Evolutionary conservation across 2,113 vertebrate species (phyloP), one percentile per base, ranked within the genome.

Genomic region (Albula glossodonta): DNA sequence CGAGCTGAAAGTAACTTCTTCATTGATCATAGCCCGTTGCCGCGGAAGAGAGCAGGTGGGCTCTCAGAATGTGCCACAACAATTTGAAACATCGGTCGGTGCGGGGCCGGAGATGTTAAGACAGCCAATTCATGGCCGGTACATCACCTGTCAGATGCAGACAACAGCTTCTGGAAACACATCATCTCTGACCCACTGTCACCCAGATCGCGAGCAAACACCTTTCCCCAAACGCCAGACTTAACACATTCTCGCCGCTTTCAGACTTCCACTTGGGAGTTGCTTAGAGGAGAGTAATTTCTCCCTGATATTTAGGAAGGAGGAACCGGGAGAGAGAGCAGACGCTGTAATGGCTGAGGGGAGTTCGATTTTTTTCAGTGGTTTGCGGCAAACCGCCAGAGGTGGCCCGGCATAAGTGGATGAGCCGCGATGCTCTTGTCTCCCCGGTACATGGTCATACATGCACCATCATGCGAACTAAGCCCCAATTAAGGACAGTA

Each of bases 11-110:
- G 96, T 96, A 95, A 92, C 93, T 95, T 96, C 96, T 94, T 95
- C 96, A 99, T 99, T 98, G 97, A 99, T 97, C 94, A 94, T 89
- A 41, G 89, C 94, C 90, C 94, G 94, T 95, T 92, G 95, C 93
- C 93, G 91, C 92, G 66, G 94, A 41, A 88, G 94, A 90, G 94
- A 96, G 97, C 93, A 96, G 95, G 95, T 96, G 95, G 94, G 94
- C 94, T 93, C 94, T 93, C 90, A 90, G 90, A 93, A 91, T 90
- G 93, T 92, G 93, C 94, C 93, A 94, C 79, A 92, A 95, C 92
- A 92, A 95, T 90, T 93, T 94, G 92, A 94, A 95, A 94, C 91
- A 92, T 87, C 51, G 92, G 91, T 88, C 94, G 94, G 91, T 91
- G 91, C 86, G 84, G 89, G 66, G 91, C 85, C 91, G 88, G 89